Evolutionary conservation across 2,888 invertebrate species (phyloP), one percentile per base, ranked within the genome.

Genomic region (Mythimna impura): DNA sequence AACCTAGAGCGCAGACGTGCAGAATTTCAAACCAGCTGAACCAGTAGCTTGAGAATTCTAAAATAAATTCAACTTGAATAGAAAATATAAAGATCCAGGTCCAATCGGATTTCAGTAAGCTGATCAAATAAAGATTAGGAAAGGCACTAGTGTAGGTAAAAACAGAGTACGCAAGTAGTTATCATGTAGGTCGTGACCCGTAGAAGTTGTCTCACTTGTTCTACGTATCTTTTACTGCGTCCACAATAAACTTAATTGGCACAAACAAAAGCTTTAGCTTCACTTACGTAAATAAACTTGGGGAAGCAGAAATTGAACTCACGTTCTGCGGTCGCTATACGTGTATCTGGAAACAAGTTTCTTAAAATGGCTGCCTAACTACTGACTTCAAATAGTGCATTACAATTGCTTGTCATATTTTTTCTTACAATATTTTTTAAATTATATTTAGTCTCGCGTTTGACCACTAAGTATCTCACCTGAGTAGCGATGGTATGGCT

Each of bases 211-310:
- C 67, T 86, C 76, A 81, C 72, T 86, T 64, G 78, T 73, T 78
- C 79, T 20, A 63, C 71, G 67, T 84, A 77, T 84, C 67, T 79
- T 81, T 74, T 75, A 84, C 82, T 75, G 75, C 72, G 75, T 81
- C 74, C 75, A 74, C 78, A 84, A 79, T 84, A 86, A 84, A 84
- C 82, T 81, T 84, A 86, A 86, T 86, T 86, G 85, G 76, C 85
- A 82, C 82, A 86, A 84, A 84, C 82, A 84, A 82, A 84, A 86
- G 82, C 75, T 83, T 77, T 64, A 81, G 78, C 78, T 76, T 73
- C 73, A 81, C 78, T 84, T 84, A 74, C 63, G 75, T 69, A 76
- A 72, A 86, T 81, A 84, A 83, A 84, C 71, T 73, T 66, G 65
- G 66, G 34, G 66, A 55, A 68, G 62, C 64, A 66, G 86, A 57